phyloP scores from a whole-genome alignment of 1,140 invertebrate genomes.

The Nautilus pompilius region DNA sequence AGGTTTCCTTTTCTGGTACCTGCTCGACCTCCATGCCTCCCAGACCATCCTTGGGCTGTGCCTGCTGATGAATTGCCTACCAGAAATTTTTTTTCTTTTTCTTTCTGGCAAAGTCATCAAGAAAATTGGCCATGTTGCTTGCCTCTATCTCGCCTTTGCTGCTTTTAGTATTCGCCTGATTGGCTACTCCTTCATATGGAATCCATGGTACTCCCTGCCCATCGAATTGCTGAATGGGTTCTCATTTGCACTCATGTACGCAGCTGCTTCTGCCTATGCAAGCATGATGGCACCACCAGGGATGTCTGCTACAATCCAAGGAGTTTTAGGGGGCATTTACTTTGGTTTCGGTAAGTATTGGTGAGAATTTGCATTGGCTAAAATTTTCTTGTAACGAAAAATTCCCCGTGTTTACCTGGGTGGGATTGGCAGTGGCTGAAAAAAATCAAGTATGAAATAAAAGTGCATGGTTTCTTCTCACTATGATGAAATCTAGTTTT shows the following conservation, averaged over 20 bases:
- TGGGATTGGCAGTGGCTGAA: no score
- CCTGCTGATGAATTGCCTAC: slow-evolving; percentile 75
- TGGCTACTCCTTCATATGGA: slow-evolving; percentile 74
- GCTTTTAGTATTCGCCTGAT: slow-evolving; percentile 74
- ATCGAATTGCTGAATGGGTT: slow-evolving; percentile 84
- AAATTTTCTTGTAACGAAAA: no score
- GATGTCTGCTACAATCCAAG: slow-evolving; percentile 80
- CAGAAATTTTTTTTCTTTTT: slow-evolving; percentile 78
- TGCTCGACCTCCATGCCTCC: slow-evolving; percentile 71
- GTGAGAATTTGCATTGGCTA: no score
- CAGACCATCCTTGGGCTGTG: slow-evolving; percentile 80
- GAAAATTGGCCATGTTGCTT: slow-evolving; percentile 76
- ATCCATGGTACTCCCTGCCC: slow-evolving; percentile 71
- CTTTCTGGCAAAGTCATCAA: slow-evolving; percentile 75
- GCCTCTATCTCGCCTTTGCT: slow-evolving; percentile 78
- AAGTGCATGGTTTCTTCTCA: no score
- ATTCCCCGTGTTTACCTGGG: no score
- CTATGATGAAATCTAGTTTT: no score
- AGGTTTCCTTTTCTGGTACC: slow-evolving; percentile 84
- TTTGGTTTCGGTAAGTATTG: slow-evolving; percentile 44
- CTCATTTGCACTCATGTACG: slow-evolving; percentile 84
- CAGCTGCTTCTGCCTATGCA: slow-evolving; percentile 85
- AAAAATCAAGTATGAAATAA: no score
- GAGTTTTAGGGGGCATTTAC: slow-evolving; percentile 72
- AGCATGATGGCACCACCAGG: slow-evolving; percentile 79